Base-by-base conservation (phyloP, 1,140 invertebrate species). In the Platorchestia sp. region DNA sequence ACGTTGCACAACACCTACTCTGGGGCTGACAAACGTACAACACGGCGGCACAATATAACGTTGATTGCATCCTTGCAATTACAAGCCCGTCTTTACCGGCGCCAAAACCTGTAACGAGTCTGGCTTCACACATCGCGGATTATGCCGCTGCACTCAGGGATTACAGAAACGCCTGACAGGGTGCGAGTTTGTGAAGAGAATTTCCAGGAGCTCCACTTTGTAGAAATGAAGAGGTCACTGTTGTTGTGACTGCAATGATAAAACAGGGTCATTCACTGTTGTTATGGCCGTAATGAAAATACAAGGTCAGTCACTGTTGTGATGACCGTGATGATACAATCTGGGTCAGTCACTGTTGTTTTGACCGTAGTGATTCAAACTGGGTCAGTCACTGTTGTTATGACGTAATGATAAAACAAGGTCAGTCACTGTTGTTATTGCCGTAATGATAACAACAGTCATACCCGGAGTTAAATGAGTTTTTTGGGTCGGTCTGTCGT, bases 61-160 rank as follows among this genome's bases (percentile, higher is more conserved):
- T 44, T 93, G 91, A 93, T 93, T 93, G 91, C 91, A 47, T 44
- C 19, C 43, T n/a, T 45, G 91, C 47, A 93, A 93, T 93, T 93
- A 93, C 45, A 93, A 44, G 43, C 5, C 91, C 40, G 87, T 89
- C 87, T 89, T 43, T 43, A 41, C 87, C 14, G 87, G 36, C 87
- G 42, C 10, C 87, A 44, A 41, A 89, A 89, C 87, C 87, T 42
- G 87, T 89, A 89, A 89, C 87, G 87, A 89, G 87, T 5, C 87
- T 89, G 87, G 27, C 43, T 89, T 89, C 87, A 89, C 41, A 41
- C 87, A 89, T 27, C 43, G 41, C 87, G 36, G 87, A 89, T 89
- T 89, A 42, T 42, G 87, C 87, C 43, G 3, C 27, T 41, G 41
- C 87, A 6, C 43, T 89, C 41, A 6, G 10, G 5, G 87, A 89